Conservation (phyloP, 2,113 vertebrate genomes). For the Etheostoma cragini region DNA sequence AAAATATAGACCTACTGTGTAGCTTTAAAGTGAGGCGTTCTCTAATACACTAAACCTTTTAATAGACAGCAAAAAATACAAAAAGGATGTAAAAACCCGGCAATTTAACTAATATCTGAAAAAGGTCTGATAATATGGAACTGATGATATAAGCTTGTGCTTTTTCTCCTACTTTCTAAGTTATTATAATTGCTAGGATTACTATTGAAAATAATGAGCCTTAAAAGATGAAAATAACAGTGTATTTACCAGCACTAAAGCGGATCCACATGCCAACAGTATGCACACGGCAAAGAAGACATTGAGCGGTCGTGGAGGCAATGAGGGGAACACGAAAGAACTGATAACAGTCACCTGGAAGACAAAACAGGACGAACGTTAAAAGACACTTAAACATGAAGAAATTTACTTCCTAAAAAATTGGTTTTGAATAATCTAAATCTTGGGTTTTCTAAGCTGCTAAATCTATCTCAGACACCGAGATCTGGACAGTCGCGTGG, state of each 20-base stretch:
- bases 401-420: no score
- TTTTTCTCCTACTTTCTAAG: no score
- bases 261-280: conserved; percentile 81
- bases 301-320: conserved; percentile 84
- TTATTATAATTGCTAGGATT: not conserved
- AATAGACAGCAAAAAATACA: not conserved
- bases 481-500: not conserved
- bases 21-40: not conserved
- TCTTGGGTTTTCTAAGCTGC: not conserved
- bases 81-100: not conserved
- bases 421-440: not conserved
- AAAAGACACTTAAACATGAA: not conserved
- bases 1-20: not conserved
- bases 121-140: not conserved
- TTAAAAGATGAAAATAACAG: no score
- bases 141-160: no score
- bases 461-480: not conserved
- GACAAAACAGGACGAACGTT: conserved; percentile 8
- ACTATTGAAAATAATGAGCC: not conserved
- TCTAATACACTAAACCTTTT: not conserved
- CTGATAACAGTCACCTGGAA: conserved; percentile 83
- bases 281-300: conserved; percentile 86
- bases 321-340: conserved; percentile 82
- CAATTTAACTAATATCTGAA: not conserved
- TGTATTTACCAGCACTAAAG: conserved; percentile 81